Evolutionary conservation across 2,888 invertebrate species (phyloP).

Genomic region (Eilema caniola): DNA sequence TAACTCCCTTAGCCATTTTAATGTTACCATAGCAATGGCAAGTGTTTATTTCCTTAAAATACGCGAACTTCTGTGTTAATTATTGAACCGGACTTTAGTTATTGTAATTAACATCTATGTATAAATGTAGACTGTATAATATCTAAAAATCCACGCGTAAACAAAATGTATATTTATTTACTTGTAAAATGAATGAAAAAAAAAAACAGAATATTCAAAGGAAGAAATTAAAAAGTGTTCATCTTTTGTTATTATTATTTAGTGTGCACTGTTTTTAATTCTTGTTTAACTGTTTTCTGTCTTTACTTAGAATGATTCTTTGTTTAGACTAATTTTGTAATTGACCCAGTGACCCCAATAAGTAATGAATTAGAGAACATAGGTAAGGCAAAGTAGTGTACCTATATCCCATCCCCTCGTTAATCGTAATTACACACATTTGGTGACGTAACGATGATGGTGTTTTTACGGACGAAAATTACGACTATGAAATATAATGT

Average conservation of each 20-base stretch:
- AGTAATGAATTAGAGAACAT: neutral
- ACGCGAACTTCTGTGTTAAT: neutral
- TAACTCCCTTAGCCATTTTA: neutral
- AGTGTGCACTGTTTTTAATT: neutral
- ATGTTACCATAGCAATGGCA: slow-evolving; percentile 16
- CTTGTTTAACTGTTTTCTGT: neutral
- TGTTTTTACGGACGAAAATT: slow-evolving; percentile 19
- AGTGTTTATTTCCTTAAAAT: slow-evolving; percentile 19
- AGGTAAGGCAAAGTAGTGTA: neutral
- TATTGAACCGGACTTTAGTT: neutral
- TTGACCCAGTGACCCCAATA: slow-evolving; percentile 13
- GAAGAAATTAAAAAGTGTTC: neutral
- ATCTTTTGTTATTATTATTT: slow-evolving; percentile 9
- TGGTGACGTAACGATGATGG: slow-evolving; percentile 20
- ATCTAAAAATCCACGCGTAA: neutral
- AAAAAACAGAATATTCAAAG: no score
- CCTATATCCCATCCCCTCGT: neutral
- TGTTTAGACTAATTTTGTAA: neutral
- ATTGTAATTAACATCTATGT: neutral
- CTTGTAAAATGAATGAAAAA: neutral
- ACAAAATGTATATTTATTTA: neutral
- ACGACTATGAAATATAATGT: slow-evolving; percentile 12
- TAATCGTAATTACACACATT: neutral
- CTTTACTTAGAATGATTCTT: neutral
- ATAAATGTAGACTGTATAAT: neutral